Percentiles rank a stretch among this genome's conserved stretches.
These are phyloP conservation scores for Archips xylosteana DNA, from an alignment of 2,888 invertebrate species.

Conservation along the genomic window DNA sequence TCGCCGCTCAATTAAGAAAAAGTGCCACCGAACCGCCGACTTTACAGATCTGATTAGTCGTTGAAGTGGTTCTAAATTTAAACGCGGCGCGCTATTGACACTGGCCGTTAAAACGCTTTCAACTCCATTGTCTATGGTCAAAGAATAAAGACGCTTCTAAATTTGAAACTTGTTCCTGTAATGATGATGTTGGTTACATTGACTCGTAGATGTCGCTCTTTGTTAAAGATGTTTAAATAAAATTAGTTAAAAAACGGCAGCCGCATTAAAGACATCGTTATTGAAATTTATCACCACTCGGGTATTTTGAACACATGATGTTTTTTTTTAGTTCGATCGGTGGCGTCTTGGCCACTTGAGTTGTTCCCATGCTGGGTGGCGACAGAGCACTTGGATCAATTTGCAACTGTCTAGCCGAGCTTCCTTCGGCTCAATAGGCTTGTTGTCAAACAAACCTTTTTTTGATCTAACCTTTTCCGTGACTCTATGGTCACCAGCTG, in stretches of 20 bases:
- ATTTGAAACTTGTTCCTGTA: slow-evolving; percentile 19
- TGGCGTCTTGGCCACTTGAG: slow-evolving; percentile 71
- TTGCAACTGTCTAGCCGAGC: slow-evolving; percentile 80
- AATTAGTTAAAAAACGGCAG: slow-evolving; percentile 17
- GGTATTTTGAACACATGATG: slow-evolving; percentile 54
- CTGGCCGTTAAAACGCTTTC: slow-evolving; percentile 69
- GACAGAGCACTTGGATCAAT: slow-evolving; percentile 81
- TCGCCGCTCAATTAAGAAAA: slow-evolving; percentile 65
- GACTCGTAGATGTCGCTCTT: background rate
- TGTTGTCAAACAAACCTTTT: slow-evolving; percentile 58
- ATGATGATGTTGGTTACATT: slow-evolving; percentile 8
- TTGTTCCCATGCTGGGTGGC: slow-evolving; percentile 82
- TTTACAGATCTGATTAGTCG: slow-evolving; percentile 83
- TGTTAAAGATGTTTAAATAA: slow-evolving; percentile 1
- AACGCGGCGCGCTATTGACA: slow-evolving; percentile 78
- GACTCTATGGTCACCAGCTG: slow-evolving; percentile 65
- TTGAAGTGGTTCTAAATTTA: slow-evolving; percentile 83
- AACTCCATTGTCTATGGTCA: slow-evolving; percentile 73
- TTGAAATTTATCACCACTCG: slow-evolving; percentile 71
- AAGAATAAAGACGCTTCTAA: slow-evolving; percentile 70
- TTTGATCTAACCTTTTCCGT: slow-evolving; percentile 50
- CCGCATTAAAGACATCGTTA: slow-evolving; percentile 37
- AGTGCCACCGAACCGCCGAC: slow-evolving; percentile 65
- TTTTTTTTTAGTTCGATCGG: slow-evolving; percentile 58
- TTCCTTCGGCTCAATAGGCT: slow-evolving; percentile 63